These are phyloP conservation scores for Drosophila merina DNA, from an alignment of 2,888 invertebrate species.

Conservation along the genomic window DNA sequence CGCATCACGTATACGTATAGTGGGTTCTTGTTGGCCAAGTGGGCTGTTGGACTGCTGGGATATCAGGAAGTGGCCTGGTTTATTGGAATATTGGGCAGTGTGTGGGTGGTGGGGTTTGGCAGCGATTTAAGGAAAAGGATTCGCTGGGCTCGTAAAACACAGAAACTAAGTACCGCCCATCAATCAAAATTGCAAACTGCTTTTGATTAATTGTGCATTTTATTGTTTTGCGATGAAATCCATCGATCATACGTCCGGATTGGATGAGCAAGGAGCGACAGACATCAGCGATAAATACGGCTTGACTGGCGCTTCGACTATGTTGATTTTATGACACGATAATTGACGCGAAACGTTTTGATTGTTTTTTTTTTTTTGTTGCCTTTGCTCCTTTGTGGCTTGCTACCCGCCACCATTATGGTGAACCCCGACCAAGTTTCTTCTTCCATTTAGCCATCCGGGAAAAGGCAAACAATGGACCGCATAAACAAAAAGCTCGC, in stretches of 20 bases:
- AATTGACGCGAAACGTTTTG: slow-evolving; percentile 73
- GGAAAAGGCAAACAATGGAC: slow-evolving; percentile 43
- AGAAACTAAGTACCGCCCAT: slow-evolving; percentile 59
- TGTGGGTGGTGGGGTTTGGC: background rate
- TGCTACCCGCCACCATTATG: background rate
- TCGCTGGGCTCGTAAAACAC: slow-evolving; percentile 33
- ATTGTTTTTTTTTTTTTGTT: slow-evolving; percentile 49
- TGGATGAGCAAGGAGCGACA: slow-evolving; percentile 26
- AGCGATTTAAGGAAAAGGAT: slow-evolving; percentile 40
- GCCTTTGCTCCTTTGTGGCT: slow-evolving; percentile 28
- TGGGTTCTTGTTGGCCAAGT: slow-evolving; percentile 1
- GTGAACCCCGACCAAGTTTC: background rate
- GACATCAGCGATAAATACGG: slow-evolving; percentile 36
- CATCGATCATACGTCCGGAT: slow-evolving; percentile 61
- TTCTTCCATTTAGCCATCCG: slow-evolving; percentile 21
- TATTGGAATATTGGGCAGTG: slow-evolving; percentile 5
- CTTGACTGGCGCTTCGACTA: slow-evolving; percentile 24
- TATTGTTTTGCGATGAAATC: slow-evolving; percentile 70
- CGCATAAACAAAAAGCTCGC: slow-evolving; percentile 47
- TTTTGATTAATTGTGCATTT: slow-evolving; percentile 77
- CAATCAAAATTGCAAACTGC: slow-evolving; percentile 69
- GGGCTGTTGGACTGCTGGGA: background rate
- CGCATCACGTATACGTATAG: slow-evolving; percentile 26
- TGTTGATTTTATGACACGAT: slow-evolving; percentile 78
- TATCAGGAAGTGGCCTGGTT: background rate